Evolutionary conservation across 2,113 vertebrate genomes (phyloP).

Genomic region (Pitta sordida): DNA sequence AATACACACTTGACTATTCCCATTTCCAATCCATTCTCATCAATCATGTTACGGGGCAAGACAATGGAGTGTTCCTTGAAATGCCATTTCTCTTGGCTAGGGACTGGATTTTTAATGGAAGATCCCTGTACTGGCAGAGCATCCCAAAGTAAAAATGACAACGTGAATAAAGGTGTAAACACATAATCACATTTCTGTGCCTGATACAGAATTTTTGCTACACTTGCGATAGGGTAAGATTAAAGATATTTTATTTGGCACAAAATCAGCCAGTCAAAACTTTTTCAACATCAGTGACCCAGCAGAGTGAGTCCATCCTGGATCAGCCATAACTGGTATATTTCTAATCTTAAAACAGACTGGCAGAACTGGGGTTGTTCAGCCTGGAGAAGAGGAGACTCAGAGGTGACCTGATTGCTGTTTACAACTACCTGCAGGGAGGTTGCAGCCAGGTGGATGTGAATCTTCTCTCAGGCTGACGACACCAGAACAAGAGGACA

Average conservation of each 20-base stretch:
- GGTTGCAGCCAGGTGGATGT: too few species aligned
- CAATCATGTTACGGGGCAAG: background rate
- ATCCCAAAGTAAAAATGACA: background rate
- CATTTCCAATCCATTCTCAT: background rate
- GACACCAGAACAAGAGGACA: too few species aligned
- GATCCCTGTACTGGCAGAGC: background rate
- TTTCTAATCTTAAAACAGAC: background rate
- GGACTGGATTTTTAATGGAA: background rate
- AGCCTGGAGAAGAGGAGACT: too few species aligned
- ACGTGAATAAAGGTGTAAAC: background rate
- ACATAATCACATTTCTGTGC: background rate
- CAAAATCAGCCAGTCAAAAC: background rate
- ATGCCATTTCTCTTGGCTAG: background rate
- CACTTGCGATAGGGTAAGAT: background rate
- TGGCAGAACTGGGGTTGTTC: too few species aligned
- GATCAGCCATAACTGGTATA: background rate
- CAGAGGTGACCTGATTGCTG: too few species aligned
- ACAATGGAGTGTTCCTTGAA: background rate
- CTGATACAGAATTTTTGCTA: background rate
- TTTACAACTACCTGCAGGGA: too few species aligned
- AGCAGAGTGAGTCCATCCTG: background rate
- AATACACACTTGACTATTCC: background rate
- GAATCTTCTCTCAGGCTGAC: too few species aligned
- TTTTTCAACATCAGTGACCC: background rate
- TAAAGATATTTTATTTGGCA: background rate